Conservation (phyloP, 2,888 invertebrate genomes). For the Apotomis turbidana region DNA sequence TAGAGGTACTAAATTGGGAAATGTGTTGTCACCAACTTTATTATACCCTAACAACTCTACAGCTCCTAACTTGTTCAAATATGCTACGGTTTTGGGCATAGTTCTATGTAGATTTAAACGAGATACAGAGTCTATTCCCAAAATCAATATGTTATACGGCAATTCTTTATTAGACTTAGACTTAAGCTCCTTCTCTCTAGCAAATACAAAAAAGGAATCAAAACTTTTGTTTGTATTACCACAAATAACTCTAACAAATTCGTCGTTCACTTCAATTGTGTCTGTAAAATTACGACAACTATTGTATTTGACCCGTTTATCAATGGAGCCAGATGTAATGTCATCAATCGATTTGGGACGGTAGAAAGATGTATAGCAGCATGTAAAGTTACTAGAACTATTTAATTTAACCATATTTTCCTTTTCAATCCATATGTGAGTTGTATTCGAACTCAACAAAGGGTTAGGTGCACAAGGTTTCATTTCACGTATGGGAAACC, state of each 20-base stretch:
- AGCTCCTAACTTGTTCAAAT: slow-evolving; percentile 83
- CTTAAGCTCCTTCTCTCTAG: slow-evolving; percentile 16
- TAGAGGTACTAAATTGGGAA: slow-evolving; percentile 92
- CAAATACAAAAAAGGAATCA: slow-evolving; percentile 14
- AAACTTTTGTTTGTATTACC: slow-evolving; percentile 53
- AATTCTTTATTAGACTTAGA: slow-evolving; percentile 36
- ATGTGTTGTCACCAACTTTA: slow-evolving; percentile 96
- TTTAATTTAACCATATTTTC: slow-evolving; percentile 68
- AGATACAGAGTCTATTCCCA: slow-evolving; percentile 93
- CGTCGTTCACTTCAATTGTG: slow-evolving; percentile 69
- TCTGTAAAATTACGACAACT: slow-evolving; percentile 72
- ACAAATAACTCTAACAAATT: slow-evolving; percentile 87
- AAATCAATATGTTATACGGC: slow-evolving; percentile 86
- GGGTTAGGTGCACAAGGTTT: slow-evolving; percentile 74
- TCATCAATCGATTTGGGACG: slow-evolving; percentile 67
- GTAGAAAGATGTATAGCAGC: slow-evolving; percentile 84
- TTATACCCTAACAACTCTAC: slow-evolving; percentile 94
- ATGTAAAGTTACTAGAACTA: slow-evolving; percentile 66
- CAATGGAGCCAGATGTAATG: slow-evolving; percentile 59
- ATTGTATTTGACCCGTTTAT: slow-evolving; percentile 68
- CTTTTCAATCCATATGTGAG: slow-evolving; percentile 78
- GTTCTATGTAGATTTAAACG: slow-evolving; percentile 92
- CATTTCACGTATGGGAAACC: slow-evolving; percentile 45
- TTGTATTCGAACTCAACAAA: slow-evolving; percentile 80
- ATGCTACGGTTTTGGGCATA: slow-evolving; percentile 87